Percentiles rank a stretch among this genome's conserved stretches.
phyloP scores from a whole-genome alignment of 2,888 invertebrate genomes.

The Lissonota sp. region DNA sequence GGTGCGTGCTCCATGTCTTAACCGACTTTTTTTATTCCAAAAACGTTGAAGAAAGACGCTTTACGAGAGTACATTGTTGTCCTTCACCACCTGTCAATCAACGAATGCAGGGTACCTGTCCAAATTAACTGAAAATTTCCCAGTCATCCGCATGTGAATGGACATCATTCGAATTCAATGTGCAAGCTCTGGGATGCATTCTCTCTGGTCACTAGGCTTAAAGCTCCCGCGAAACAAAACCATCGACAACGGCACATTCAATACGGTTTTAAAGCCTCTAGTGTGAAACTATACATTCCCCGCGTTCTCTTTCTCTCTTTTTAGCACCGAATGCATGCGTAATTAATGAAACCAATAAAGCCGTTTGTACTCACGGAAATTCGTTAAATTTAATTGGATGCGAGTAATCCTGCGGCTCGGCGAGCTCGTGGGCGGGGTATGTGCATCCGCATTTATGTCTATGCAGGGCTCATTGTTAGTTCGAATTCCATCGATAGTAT shows the following conservation, averaged over 20 bases:
- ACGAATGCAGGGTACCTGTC: no score
- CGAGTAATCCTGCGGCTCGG: constrained; percentile 76
- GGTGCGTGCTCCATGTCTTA: not conserved
- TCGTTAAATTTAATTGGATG: constrained; percentile 83
- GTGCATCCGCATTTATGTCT: constrained; percentile 4
- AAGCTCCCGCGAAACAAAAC: constrained; percentile 55
- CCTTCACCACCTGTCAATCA: no score
- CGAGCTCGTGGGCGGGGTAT: constrained; percentile 41
- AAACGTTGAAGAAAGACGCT: no score
- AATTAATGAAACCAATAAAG: constrained; percentile 83
- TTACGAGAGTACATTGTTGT: no score
- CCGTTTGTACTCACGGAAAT: constrained; percentile 76
- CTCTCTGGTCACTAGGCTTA: constrained; percentile 21
- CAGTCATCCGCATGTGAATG: not conserved
- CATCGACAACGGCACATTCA: constrained; percentile 43
- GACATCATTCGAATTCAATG: constrained; percentile 4
- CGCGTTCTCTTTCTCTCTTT: no score
- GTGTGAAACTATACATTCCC: constrained; percentile 27
- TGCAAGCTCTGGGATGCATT: constrained; percentile 16
- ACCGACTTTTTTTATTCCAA: not conserved
- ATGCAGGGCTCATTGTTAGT: not conserved
- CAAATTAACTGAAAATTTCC: no score
- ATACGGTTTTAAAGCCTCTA: not conserved
- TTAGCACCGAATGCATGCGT: constrained; percentile 74
- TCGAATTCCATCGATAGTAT: constrained; percentile 29